Evolutionary conservation across 2,888 invertebrate genomes (phyloP).

Genomic region (Eupithecia pulchellata): DNA sequence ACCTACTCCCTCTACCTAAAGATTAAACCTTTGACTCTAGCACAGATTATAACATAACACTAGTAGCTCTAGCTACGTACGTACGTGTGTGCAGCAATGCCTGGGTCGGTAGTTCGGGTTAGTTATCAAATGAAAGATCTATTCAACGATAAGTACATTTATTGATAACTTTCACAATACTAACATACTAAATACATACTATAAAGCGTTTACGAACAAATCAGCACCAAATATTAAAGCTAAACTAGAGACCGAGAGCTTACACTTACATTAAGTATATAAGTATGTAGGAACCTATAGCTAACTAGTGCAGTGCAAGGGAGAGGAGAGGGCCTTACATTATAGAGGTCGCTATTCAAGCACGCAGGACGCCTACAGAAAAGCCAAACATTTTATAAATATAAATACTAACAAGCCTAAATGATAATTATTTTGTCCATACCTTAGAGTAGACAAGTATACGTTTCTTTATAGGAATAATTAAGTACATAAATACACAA

Average conservation of each 20-base stretch:
- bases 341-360: slow-evolving; percentile 15
- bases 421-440: background rate
- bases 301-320: background rate
- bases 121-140: slow-evolving; percentile 51
- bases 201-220: slow-evolving; percentile 26
- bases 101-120: slow-evolving; percentile 28
- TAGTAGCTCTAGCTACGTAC: too few relatives aligned
- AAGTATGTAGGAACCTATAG: too few relatives aligned
- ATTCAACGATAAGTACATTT: slow-evolving; percentile 41
- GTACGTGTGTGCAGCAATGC: background rate
- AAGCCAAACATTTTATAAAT: background rate
- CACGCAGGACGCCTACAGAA: slow-evolving; percentile 7
- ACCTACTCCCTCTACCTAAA: too few relatives aligned
- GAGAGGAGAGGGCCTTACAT: background rate
- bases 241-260: slow-evolving; percentile 23
- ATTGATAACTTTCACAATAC: slow-evolving; percentile 39
- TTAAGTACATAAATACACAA: slow-evolving; percentile 53
- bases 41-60: too few relatives aligned
- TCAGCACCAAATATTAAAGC: slow-evolving; percentile 39
- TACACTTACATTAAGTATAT: too few relatives aligned
- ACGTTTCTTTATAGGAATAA: slow-evolving; percentile 11
- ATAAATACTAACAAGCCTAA: background rate
- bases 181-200: slow-evolving; percentile 7
- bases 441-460: background rate
- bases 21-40: too few relatives aligned